Evolutionary conservation across 2,888 invertebrate species (phyloP).

Genomic region (Chesias legatella): DNA sequence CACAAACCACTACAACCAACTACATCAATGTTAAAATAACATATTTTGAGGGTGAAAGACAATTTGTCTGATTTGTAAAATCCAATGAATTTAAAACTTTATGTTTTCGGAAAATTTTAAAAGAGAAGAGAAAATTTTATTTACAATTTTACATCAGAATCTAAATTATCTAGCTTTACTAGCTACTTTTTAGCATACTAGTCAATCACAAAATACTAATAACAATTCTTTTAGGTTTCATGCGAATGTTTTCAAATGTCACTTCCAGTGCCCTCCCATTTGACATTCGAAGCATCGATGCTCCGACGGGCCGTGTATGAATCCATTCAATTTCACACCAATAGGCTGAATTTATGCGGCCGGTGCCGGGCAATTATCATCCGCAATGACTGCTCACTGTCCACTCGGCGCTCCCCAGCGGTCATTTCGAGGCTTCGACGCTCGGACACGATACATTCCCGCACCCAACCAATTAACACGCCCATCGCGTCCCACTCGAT

Average conservation of each 20-base stretch:
- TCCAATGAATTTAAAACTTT: no score
- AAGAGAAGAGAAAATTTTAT: no score
- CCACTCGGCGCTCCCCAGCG: constrained; percentile 49
- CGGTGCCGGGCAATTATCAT: constrained; percentile 68
- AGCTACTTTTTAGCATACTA: no score
- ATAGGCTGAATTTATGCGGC: constrained; percentile 60
- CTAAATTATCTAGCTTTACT: no score
- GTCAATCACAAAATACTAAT: no score
- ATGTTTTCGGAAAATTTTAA: no score
- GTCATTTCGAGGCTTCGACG: constrained; percentile 17
- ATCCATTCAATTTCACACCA: constrained; percentile 62
- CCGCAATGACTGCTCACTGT: constrained; percentile 64
- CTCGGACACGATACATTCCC: constrained; percentile 39
- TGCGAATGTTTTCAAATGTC: constrained; percentile 8
- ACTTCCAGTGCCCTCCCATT: constrained; percentile 28
- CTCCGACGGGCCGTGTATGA: constrained; percentile 43
- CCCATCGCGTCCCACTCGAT: constrained; percentile 67
- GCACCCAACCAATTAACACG: constrained; percentile 71
- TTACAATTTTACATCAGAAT: no score
- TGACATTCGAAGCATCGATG: constrained; percentile 22
- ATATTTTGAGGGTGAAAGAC: no score
- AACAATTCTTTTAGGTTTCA: no score
- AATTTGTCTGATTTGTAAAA: no score
- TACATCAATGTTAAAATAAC: no score
- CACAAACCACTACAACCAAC: no score